These are phyloP conservation scores for Panagrolaimus sp. DNA, from an alignment of 1,140 invertebrate species.

Conservation along the genomic window DNA sequence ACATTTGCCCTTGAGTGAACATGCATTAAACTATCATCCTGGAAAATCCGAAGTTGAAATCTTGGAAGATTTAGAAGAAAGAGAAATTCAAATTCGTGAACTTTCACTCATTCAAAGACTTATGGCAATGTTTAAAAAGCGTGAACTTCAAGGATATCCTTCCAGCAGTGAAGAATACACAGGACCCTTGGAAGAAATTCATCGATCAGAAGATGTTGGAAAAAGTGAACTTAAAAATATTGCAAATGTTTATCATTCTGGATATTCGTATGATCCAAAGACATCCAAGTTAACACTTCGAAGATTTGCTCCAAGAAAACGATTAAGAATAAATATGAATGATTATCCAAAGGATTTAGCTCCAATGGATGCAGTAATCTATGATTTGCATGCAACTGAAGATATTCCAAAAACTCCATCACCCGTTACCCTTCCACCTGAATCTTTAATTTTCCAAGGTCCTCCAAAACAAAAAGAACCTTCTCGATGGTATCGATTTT, in stretches of 20 bases:
- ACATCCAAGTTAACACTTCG: background rate
- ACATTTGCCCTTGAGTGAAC: background rate
- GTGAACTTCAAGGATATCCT: background rate
- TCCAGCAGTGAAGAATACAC: constrained; percentile 10
- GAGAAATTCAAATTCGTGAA: background rate
- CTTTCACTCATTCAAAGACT: constrained; percentile 4
- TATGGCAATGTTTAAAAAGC: background rate
- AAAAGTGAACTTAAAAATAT: constrained; percentile 20
- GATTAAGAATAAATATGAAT: constrained; percentile 1
- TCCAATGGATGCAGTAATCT: background rate
- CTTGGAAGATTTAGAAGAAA: background rate
- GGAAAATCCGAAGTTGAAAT: background rate
- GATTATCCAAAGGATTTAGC: constrained; percentile 5
- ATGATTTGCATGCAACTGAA: background rate
- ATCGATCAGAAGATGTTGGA: constrained; percentile 29
- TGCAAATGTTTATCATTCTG: constrained; percentile 29
- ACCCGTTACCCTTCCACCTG: background rate
- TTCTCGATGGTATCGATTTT: background rate
- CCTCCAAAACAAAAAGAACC: background rate
- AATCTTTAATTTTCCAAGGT: background rate
- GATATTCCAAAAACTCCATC: background rate
- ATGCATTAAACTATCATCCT: background rate
- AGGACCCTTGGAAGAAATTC: constrained; percentile 30
- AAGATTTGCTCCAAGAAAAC: background rate
- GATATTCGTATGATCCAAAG: constrained; percentile 20